A percentile compares a stretch with the other conserved stretches of the same genome.
Evolutionary conservation across 2,797 vertebrate genomes (phyloP).

Genomic region (Phyllotis vaccarum): DNA sequence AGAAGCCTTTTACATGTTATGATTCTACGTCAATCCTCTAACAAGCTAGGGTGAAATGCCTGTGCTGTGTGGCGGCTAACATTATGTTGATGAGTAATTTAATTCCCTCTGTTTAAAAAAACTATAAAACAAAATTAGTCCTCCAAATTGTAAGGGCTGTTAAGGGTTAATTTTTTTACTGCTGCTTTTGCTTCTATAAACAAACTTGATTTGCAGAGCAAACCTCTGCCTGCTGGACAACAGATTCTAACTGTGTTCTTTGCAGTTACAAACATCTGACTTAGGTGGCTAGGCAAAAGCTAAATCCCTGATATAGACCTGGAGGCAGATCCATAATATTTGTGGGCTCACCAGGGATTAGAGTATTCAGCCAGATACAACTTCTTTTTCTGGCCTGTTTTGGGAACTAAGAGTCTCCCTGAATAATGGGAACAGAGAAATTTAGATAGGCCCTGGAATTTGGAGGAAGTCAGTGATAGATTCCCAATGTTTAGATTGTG

Average conservation of each 20-base stretch:
- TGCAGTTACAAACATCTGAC: neutral
- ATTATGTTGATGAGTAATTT: neutral
- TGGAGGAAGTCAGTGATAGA: neutral
- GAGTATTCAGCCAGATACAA: neutral
- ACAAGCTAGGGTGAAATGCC: neutral
- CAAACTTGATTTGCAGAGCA: neutral
- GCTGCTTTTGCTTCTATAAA: neutral
- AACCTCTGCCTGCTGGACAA: neutral
- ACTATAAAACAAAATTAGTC: neutral
- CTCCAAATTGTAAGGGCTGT: neutral
- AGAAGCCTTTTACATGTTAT: no score
- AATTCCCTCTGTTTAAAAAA: neutral
- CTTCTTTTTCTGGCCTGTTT: neutral
- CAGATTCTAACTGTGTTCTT: neutral
- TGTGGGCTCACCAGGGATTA: neutral
- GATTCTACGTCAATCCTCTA: neutral
- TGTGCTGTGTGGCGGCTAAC: no score
- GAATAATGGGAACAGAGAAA: neutral
- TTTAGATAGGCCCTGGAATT: neutral
- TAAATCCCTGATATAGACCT: neutral
- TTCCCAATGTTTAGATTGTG: no score
- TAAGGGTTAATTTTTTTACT: neutral
- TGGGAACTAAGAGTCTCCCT: neutral
- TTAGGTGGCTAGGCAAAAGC: neutral
- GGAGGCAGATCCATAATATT: neutral